Evolutionary conservation across 2,888 invertebrate genomes (phyloP), one percentile per base, ranked within the genome.

Genomic region (Ichneumon xanthorius): DNA sequence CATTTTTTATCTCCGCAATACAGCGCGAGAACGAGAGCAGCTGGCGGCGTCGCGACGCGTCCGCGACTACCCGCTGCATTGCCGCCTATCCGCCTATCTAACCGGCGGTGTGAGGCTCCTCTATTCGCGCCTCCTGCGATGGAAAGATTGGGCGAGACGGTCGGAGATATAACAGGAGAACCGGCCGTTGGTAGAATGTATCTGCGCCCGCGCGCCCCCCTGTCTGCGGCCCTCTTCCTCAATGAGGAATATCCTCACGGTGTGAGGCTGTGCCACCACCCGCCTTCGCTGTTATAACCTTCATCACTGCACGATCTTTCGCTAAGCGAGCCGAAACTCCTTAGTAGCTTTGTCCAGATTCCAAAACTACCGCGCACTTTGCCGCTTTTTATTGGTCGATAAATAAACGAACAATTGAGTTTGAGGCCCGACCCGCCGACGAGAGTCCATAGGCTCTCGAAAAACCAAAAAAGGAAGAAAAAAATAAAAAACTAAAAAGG

Each of bases 11-110:
- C 1, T 61, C 33, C 14, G 6, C 26, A 26, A 58, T 63, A 7
- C 14, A 48, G 48, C 33, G 50, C 50, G 30, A 33, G 16, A 50
- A 50, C 48, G 33, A 30, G 50, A 73, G 33, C 48, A 75, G 65
- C 19, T 67, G 9, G 65, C 40, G 65, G 40, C 40, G 40, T 67
- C 65, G 65, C 65, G 40, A 67, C 65, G 65, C 40, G 40, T 19
- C 37, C 65, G 37, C 37, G 37, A 40, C 65, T 37, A 40, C 9
- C 6, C 19, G 40, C 63, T 61, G 26, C 61, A 14, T 61, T 61
- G 33, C 30, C 61, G 61, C 61, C 61, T 61, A 14, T 61, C 61
- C n/a, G n/a, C n/a, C n/a, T n/a, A n/a, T n/a, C n/a, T 26, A 14
- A 61, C 61, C 33, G n/a, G 14, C 61, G 61, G 30, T 16, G 11